Base-by-base conservation (phyloP, 2,888 invertebrate species). In the Micropterix aruncella region DNA sequence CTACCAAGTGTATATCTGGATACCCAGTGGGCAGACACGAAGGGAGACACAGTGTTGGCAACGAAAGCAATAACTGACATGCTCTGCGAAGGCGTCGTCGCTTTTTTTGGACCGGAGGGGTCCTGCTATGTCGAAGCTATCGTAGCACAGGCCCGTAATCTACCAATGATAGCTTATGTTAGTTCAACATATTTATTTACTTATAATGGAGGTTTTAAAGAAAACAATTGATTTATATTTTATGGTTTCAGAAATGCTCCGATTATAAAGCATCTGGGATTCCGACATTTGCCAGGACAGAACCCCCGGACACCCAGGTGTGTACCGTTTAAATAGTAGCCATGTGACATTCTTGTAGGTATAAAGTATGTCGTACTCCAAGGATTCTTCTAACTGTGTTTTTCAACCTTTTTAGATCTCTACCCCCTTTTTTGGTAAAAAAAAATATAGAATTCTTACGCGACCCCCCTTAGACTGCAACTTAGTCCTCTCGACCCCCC, bases 121-220 rank as follows among this genome's bases (percentile, higher is more conserved):
- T 80, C 83, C 43, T 96, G 96, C 66, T 78, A 83, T 58, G 90
- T 92, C n/a, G 95, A 95, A 65, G 93, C 95, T 44, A 88, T 90
- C 55, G 83, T 96, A 44, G 86, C 95, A 17, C 90, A 94, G 60
- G 85, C 94, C 40, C 80, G 88, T 62, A 93, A 95, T 70, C 79
- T 94, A 58, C 94, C 95, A 47, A 94, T 96, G 90, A 89, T 96
- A 63, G 91, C 93, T 60, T 94, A 94, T 67, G 95, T 95, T 69
- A 85, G 94, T 83, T 53, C 19, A 42, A 27, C 27, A n/a, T n/a
- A n/a, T n/a, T n/a, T n/a, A n/a, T n/a, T n/a, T n/a, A n/a, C n/a
- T n/a, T n/a, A n/a, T n/a, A n/a, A n/a, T n/a, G n/a, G n/a, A n/a
- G n/a, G n/a, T n/a, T n/a, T n/a, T n/a, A n/a, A n/a, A n/a, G n/a